These are phyloP conservation scores for Athalia cordata DNA, from an alignment of 2,888 invertebrate species.

Conservation along the genomic window DNA sequence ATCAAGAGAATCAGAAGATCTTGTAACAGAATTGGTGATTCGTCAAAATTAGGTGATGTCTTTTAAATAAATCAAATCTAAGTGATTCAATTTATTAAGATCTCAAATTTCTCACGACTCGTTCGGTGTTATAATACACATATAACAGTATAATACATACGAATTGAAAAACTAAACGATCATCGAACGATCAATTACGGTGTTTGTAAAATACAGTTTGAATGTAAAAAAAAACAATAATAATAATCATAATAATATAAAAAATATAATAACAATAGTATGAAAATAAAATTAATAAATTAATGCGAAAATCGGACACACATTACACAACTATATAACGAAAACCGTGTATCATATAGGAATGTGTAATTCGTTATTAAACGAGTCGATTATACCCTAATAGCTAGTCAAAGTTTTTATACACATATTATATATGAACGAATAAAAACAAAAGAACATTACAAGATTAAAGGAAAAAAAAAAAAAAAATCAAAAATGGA, in stretches of 20 bases:
- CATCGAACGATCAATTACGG: slow-evolving; percentile 38
- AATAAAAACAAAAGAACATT: background rate
- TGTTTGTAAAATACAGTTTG: slow-evolving; percentile 26
- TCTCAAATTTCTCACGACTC: too few relatives aligned
- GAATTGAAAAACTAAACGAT: too few relatives aligned
- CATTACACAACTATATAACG: slow-evolving; percentile 43
- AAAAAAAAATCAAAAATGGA: background rate
- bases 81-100: too few relatives aligned
- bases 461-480: background rate
- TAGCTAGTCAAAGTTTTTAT: slow-evolving; percentile 36
- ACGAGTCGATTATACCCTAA: background rate
- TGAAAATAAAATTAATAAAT: background rate
- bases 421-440: background rate
- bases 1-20: too few relatives aligned
- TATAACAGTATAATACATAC: too few relatives aligned
- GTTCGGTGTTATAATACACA: too few relatives aligned
- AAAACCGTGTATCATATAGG: slow-evolving; percentile 38
- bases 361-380: slow-evolving; percentile 21
- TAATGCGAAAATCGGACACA: slow-evolving; percentile 29
- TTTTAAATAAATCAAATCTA: too few relatives aligned
- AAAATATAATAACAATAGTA: background rate
- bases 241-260: background rate
- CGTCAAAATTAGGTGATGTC: too few relatives aligned
- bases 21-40: too few relatives aligned
- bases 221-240: background rate